These are phyloP conservation scores for Sapajus apella DNA, from an alignment of 2,113 vertebrate genomes.

Conservation along the genomic window DNA sequence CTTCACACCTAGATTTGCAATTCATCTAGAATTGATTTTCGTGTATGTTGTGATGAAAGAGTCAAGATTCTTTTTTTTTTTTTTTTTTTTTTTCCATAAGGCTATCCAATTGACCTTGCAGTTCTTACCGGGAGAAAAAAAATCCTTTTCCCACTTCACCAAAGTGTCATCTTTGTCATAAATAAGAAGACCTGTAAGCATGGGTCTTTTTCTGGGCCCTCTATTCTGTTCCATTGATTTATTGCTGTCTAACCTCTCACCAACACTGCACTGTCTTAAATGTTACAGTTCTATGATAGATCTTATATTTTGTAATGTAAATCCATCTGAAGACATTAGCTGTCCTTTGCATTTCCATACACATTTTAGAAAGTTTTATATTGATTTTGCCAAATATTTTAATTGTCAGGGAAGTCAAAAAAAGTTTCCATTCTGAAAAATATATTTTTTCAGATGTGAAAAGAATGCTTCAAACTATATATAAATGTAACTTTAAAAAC, in stretches of 20 bases:
- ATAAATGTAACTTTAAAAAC: conserved; percentile 12
- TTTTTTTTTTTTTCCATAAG: background rate
- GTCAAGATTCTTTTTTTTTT: background rate
- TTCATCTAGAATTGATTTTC: background rate
- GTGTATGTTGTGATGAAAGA: background rate
- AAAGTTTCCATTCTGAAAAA: background rate
- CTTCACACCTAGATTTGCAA: background rate
- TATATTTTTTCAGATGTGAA: background rate
- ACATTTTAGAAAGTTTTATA: background rate
- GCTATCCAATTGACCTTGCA: background rate
- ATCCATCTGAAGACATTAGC: background rate
- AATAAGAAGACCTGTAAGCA: background rate
- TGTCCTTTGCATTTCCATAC: background rate
- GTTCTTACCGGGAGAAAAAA: background rate
- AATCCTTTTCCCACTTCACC: background rate
- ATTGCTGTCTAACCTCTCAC: background rate
- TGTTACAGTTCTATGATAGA: background rate
- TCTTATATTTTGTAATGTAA: background rate
- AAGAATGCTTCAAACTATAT: background rate
- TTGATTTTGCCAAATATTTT: background rate
- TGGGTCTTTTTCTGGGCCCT: background rate
- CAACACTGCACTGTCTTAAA: background rate
- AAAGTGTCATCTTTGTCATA: background rate
- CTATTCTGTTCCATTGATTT: background rate
- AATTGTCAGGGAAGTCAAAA: background rate